These are phyloP conservation scores for Chionomys nivalis DNA, from an alignment of 2,113 vertebrate genomes.

Conservation along the genomic window DNA sequence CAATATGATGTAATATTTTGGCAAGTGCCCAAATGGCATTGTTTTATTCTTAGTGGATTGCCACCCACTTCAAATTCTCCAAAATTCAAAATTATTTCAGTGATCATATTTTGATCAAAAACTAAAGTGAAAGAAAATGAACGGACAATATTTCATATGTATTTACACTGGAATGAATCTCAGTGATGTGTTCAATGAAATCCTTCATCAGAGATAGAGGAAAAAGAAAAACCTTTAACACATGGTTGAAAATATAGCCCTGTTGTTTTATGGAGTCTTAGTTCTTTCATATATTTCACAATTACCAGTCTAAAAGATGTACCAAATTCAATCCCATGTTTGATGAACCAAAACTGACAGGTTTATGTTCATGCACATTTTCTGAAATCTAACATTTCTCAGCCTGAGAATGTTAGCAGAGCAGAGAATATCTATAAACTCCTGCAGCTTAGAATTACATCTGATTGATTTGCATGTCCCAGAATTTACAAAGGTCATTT, in stretches of 20 bases:
- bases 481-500: neutral
- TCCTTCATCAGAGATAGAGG: neutral
- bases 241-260: neutral
- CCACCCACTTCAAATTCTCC: neutral
- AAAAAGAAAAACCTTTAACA: neutral
- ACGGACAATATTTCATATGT: neutral
- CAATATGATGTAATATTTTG: neutral
- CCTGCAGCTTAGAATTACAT: neutral
- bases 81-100: neutral
- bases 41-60: neutral
- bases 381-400: neutral
- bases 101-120: neutral
- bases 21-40: neutral
- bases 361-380: conserved; percentile 8
- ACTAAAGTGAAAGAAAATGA: conserved; percentile 11
- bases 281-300: conserved; percentile 51
- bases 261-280: conserved; percentile 49
- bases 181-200: conserved; percentile 18
- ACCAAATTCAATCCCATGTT: neutral
- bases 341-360: conserved; percentile 32
- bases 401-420: neutral
- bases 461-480: neutral
- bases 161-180: neutral
- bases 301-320: neutral
- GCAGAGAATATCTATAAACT: neutral